phyloP scores from a whole-genome alignment of 2,113 vertebrate species.

The Sphaerodactylus townsendi region DNA sequence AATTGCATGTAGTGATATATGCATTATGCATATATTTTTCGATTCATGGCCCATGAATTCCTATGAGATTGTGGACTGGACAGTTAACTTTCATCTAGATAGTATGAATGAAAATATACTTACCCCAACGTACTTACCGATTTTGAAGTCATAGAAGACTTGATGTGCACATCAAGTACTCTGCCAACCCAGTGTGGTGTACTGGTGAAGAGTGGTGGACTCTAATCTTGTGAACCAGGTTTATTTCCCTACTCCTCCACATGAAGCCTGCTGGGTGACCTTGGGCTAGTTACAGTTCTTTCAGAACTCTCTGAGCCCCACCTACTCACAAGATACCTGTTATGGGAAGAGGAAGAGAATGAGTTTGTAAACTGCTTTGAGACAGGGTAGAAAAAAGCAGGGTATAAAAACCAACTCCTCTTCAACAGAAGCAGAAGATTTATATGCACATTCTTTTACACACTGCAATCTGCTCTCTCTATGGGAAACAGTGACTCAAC shows the following conservation, averaged over 20 bases:
- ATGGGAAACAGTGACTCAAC: too few relatives aligned
- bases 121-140: neutral
- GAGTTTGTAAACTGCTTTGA: too few relatives aligned
- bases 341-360: too few relatives aligned
- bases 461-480: neutral
- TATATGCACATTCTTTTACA: neutral
- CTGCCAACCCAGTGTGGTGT: neutral
- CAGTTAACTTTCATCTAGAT: neutral
- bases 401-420: neutral
- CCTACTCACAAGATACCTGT: too few relatives aligned
- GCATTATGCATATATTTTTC: neutral
- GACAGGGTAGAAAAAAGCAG: too few relatives aligned
- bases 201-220: too few relatives aligned
- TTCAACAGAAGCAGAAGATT: neutral
- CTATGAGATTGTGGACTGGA: neutral
- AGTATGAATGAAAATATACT: neutral
- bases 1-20: neutral
- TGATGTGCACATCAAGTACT: neutral
- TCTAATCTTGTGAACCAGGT: too few relatives aligned
- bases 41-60: neutral
- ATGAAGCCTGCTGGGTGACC: too few relatives aligned
- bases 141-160: neutral
- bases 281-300: too few relatives aligned
- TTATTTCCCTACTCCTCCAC: too few relatives aligned
- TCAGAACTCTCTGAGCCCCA: too few relatives aligned